Base-by-base conservation (phyloP, 2,888 invertebrate species). In the Copidosoma aretas region DNA sequence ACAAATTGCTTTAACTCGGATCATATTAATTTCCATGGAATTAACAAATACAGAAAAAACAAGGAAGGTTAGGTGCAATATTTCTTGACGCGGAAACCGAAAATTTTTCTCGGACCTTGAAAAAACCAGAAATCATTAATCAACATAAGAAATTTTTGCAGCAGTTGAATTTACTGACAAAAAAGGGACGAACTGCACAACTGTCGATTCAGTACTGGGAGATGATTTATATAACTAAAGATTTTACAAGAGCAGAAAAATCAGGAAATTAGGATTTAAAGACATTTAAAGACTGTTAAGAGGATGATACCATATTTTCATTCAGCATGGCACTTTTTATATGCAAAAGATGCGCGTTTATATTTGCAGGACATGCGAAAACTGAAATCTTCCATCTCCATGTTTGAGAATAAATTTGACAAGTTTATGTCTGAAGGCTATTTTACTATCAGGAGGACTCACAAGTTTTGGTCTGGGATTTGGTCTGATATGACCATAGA, bases 311-410 rank as follows among this genome's bases (percentile, higher is more conserved):
- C 82, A 10, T 78, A 73, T 73, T 82, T 82, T 72, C 79, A 81
- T 74, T 79, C 81, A 25, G 74, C 73, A 67, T 82, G 83, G 14
- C 80, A 84, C 75, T 80, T 80, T 63, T 63, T 73, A 2, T 81
- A 83, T 74, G 79, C 80, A 41, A 81, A 80, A 74, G 78, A 73
- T 58, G 72, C 71, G 22, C 79, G 81, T 54, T 59, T 83, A 10
- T 82, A 82, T 75, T 64, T 84, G 21, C 84, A 84, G 77, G 79
- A 81, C 73, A n/a, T n/a, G n/a, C n/a, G n/a, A n/a, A n/a, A n/a
- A n/a, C n/a, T n/a, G n/a, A n/a, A n/a, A n/a, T n/a, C n/a, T n/a
- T n/a, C n/a, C n/a, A n/a, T n/a, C n/a, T n/a, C n/a, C n/a, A n/a
- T n/a, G n/a, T n/a, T n/a, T n/a, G n/a, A n/a, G n/a, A n/a, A n/a